A percentile compares a stretch with the other conserved stretches of the same genome.
phyloP scores from a whole-genome alignment of 1,140 invertebrate species.

The Glossosoma conforme region DNA sequence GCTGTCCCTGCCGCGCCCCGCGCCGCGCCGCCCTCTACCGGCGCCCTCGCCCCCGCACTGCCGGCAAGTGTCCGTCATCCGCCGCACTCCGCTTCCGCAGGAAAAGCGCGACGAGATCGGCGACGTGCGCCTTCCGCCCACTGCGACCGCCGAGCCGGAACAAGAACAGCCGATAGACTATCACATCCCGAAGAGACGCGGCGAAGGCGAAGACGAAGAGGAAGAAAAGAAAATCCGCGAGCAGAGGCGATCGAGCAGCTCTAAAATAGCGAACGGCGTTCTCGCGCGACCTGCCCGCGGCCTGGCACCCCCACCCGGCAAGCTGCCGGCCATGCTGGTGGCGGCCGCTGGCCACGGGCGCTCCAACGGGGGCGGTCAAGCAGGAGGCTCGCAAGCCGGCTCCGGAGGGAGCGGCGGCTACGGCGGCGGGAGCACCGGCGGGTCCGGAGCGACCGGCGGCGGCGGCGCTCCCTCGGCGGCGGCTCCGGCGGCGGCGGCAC shows the following conservation, averaged over 20 bases:
- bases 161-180: constrained; percentile 86
- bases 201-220: constrained; percentile 60
- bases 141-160: constrained; percentile 52
- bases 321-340: constrained; percentile 56
- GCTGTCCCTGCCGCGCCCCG: constrained; percentile 48
- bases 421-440: constrained; percentile 47
- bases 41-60: constrained; percentile 51
- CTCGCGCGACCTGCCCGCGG: constrained; percentile 46
- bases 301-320: constrained; percentile 47
- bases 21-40: constrained; percentile 42
- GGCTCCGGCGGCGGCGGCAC: constrained; percentile 58
- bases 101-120: constrained; percentile 50
- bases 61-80: constrained; percentile 71
- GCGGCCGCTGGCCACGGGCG: constrained; percentile 72
- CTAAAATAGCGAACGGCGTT: constrained; percentile 54
- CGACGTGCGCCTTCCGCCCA: constrained; percentile 47
- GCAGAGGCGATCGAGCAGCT: constrained; percentile 54
- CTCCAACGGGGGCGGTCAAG: constrained; percentile 50
- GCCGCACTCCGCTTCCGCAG: constrained; percentile 63
- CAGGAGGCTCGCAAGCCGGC: constrained; percentile 49
- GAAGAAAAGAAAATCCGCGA: constrained; percentile 54
- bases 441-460: constrained; percentile 55
- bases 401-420: constrained; percentile 50
- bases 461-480: constrained; percentile 55
- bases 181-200: constrained; percentile 72